Evolutionary conservation across 2,797 vertebrate genomes (phyloP), one percentile per base, ranked within the genome.

Genomic region (Psittacula echo): DNA sequence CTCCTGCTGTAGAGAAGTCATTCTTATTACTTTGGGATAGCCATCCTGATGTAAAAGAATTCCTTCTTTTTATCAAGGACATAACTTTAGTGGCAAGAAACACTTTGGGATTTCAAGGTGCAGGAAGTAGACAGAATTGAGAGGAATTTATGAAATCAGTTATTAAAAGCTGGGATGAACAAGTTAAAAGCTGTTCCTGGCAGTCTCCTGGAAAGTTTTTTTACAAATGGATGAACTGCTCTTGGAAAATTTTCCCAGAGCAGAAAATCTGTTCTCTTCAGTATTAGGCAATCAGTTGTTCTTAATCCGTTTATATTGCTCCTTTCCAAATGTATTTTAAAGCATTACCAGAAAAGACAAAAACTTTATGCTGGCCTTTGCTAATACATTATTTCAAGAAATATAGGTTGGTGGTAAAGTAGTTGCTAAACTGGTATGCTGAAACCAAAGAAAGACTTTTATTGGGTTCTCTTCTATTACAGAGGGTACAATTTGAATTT

Each of bases 241-340:
- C 51, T 89, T 89, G 80, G 74, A 96, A 93, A 65, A 48, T 85
- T 58, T 94, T 95, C 27, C 44, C 58, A 78, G 58, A 90, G 82
- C n/a, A 87, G 21, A 85, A 95, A 93, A 85, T 93, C 90, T 93
- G 48, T 94, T 94, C 84, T 67, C 45, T 72, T 87, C 83, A 47
- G 64, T 79, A 51, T 73, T 83, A 75, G 64, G 29, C 68, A 75
- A 94, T 41, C 53, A n/a, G 19, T 85, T 83, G 51, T 44, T 62
- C 42, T 78, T 82, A 89, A 95, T 72, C 61, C 5, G 1, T 72
- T 94, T 78, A 30, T 89, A 65, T 51, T 67, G 9, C 47, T 92
- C 7, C 11, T 72, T 95, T 95, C 72, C 50, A 93, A 85, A 50
- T 29, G 11, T 19, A 26, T 89, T 93, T 95, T 75, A 68, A 83